Conservation (phyloP, 2,113 vertebrate genomes). For the Xenopus laevis region DNA sequence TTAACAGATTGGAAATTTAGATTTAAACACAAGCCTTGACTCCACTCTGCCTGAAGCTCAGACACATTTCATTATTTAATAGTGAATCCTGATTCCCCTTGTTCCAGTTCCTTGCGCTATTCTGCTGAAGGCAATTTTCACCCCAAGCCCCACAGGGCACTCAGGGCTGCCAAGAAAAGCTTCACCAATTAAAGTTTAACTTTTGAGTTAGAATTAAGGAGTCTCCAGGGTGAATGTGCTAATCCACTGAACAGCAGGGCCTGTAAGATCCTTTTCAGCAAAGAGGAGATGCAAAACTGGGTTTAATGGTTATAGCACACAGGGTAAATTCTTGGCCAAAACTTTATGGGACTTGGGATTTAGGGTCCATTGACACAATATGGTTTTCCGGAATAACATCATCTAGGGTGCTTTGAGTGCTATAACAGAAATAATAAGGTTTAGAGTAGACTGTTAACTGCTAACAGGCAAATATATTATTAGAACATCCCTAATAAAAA, state of each 20-base stretch:
- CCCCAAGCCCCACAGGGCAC: conserved; percentile 2
- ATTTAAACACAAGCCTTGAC: background rate
- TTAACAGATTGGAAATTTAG: background rate
- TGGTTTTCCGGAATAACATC: too few relatives aligned
- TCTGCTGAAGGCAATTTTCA: conserved; percentile 16
- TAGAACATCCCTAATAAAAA: too few relatives aligned
- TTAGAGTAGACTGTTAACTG: too few relatives aligned
- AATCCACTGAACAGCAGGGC: conserved; percentile 13
- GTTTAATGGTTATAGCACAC: too few relatives aligned
- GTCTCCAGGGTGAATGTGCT: conserved; percentile 22
- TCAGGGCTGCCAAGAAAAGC: conserved; percentile 7
- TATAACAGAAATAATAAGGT: too few relatives aligned
- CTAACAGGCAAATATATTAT: too few relatives aligned
- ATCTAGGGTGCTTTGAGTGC: too few relatives aligned
- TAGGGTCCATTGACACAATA: too few relatives aligned
- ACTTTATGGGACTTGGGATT: too few relatives aligned
- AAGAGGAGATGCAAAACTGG: too few relatives aligned
- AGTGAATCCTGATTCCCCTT: background rate
- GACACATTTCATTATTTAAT: background rate
- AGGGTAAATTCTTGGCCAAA: too few relatives aligned
- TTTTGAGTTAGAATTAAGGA: conserved; percentile 18
- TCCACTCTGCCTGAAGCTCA: background rate
- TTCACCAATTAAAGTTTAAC: conserved; percentile 35
- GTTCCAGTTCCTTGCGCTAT: background rate
- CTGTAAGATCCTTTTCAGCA: too few relatives aligned